Evolutionary conservation across 2,888 invertebrate genomes (phyloP).

Genomic region (Choreutis nemorana): DNA sequence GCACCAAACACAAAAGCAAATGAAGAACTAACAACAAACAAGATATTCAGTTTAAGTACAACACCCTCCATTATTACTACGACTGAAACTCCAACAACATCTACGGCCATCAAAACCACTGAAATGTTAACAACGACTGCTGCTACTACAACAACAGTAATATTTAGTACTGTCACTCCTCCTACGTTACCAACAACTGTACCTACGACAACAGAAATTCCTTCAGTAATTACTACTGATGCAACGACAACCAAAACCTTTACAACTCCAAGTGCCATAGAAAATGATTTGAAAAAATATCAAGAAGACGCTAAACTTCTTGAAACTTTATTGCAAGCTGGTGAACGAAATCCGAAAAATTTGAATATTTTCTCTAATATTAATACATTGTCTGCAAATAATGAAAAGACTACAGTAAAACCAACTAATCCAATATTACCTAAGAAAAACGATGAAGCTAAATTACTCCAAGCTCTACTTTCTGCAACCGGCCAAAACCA

Average conservation of each 20-base stretch:
- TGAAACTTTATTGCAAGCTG: conserved; percentile 28
- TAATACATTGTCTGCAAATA: conserved; percentile 16
- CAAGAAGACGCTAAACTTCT: conserved; percentile 33
- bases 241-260: conserved; percentile 17
- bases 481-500: conserved; percentile 28
- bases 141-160: conserved; percentile 15
- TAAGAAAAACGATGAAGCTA: conserved; percentile 25
- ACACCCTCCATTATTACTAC: conserved; percentile 23
- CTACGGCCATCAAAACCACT: conserved; percentile 15
- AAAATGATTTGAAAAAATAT: conserved; percentile 24
- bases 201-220: conserved; percentile 15
- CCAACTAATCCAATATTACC: conserved; percentile 17
- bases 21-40: conserved; percentile 9
- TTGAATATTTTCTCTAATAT: conserved; percentile 27
- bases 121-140: conserved; percentile 14
- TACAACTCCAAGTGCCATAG: conserved; percentile 20
- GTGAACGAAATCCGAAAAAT: conserved; percentile 46
- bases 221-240: conserved; percentile 10
- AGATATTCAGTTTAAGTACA: conserved; percentile 13
- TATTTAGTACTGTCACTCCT: conserved; percentile 14
- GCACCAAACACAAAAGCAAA: conserved; percentile 14
- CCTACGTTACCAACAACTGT: conserved; percentile 18
- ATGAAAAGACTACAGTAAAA: conserved; percentile 12
- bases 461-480: conserved; percentile 39
- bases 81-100: conserved; percentile 15